Evolutionary conservation across 2,888 invertebrate species (phyloP), one percentile per base, ranked within the genome.

Genomic region (Bimastos eiseni): DNA sequence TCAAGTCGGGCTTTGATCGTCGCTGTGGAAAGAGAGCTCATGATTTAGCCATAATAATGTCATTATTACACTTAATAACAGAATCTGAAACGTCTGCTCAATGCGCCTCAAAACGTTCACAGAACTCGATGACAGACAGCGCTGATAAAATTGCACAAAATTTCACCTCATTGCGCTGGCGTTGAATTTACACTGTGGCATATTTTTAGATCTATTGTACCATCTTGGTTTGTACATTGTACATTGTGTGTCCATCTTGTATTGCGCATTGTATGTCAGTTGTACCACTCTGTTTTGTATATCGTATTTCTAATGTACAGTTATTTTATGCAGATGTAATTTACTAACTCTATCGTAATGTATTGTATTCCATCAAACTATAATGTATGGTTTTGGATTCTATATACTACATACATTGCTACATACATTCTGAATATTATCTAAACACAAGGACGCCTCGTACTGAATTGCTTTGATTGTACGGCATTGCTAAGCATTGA

Each of bases 1-100:
- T 13, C 11, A 70, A 13, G 1, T 17, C 70, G 3, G 49, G 30
- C 30, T 70, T n/a, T 70, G 70, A 49, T 70, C 11, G 70, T n/a
- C 70, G n/a, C 70, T n/a, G 70, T 70, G 30, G n/a, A n/a, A 70
- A n/a, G n/a, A n/a, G 30, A n/a, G 6, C 30, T 30, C 30, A 70
- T 70, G 70, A 70, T 70, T 70, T n/a, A 30, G 70, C 70, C 70
- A n/a, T 70, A n/a, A 70, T 70, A 70, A 70, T 70, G n/a, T 70
- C n/a, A 70, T 70, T 70, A 70, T 70, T 70, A n/a, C 70, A 8
- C n/a, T 70, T 70, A n/a, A 70, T 13, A 70, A n/a, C n/a, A 5
- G 24, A 49, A 21, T 44, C 17, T 49, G 21, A 8, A n/a, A 5
- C 70, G n/a, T n/a, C 11, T n/a, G 70, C 30, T n/a, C 11, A 30